These are phyloP conservation scores for Drosophila yooni DNA, from an alignment of 2,888 invertebrate species.

Conservation along the genomic window DNA sequence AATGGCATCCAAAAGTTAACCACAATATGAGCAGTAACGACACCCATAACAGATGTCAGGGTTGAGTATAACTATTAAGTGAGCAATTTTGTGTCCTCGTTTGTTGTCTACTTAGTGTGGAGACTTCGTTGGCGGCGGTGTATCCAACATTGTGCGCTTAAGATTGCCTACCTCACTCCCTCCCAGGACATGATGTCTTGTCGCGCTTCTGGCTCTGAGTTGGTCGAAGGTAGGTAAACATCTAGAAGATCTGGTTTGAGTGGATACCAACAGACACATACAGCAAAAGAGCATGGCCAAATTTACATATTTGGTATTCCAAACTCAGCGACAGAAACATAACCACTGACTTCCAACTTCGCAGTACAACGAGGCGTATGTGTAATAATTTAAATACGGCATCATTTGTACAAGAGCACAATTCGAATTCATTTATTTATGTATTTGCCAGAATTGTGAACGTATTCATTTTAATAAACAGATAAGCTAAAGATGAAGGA, in stretches of 20 bases:
- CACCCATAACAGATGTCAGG: slow-evolving; percentile 13
- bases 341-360: background rate
- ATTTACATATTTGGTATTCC: background rate
- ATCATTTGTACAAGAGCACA: background rate
- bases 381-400: background rate
- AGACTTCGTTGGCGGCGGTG: background rate
- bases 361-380: background rate
- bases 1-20: slow-evolving; percentile 26
- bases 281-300: no score
- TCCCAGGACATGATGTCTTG: background rate
- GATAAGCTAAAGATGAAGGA: background rate
- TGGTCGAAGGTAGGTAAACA: background rate
- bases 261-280: background rate
- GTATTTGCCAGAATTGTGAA: background rate
- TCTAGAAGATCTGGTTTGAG: background rate
- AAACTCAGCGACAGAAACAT: background rate
- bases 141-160: background rate
- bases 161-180: background rate
- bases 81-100: slow-evolving; percentile 19
- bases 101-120: slow-evolving; percentile 13
- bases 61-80: slow-evolving; percentile 30
- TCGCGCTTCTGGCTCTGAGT: background rate
- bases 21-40: slow-evolving; percentile 15
- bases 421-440: background rate
- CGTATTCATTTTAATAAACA: background rate